Conservation (phyloP, 2,113 vertebrate species). For the Aythya baeri region DNA sequence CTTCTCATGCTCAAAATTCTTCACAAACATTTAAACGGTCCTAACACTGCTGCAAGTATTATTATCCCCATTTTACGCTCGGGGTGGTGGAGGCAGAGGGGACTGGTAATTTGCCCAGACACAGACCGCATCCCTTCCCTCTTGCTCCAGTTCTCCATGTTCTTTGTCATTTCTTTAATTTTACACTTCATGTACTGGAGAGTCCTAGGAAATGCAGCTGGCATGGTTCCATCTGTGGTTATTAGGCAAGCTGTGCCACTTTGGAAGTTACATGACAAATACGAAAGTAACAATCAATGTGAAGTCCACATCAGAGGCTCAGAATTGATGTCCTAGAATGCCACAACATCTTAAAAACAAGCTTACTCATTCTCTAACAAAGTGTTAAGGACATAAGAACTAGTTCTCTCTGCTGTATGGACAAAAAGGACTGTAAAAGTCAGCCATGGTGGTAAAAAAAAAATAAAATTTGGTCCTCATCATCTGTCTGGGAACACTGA, state of each 20-base stretch:
- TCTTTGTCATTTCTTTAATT: neutral
- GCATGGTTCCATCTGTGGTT: neutral
- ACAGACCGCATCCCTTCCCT: neutral
- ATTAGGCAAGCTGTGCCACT: neutral
- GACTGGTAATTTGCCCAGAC: neutral
- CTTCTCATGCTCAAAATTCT: constrained; percentile 48
- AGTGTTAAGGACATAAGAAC: neutral
- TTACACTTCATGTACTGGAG: neutral
- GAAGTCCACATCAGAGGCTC: neutral
- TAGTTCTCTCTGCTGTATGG: neutral
- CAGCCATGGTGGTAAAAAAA: neutral
- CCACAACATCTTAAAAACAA: neutral
- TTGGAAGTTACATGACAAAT: neutral
- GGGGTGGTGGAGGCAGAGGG: neutral
- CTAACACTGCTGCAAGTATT: neutral
- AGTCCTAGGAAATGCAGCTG: neutral
- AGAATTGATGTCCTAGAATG: neutral
- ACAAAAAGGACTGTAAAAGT: neutral
- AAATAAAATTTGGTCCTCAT: neutral
- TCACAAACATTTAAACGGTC: constrained; percentile 20
- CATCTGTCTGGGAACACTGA: neutral
- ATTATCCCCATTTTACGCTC: neutral
- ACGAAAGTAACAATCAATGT: neutral
- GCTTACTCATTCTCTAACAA: neutral
- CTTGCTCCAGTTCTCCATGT: neutral